Percentiles rank a stretch among this genome's conserved stretches.
Conservation (phyloP, 2,888 invertebrate species). For the Papilio protenor region DNA sequence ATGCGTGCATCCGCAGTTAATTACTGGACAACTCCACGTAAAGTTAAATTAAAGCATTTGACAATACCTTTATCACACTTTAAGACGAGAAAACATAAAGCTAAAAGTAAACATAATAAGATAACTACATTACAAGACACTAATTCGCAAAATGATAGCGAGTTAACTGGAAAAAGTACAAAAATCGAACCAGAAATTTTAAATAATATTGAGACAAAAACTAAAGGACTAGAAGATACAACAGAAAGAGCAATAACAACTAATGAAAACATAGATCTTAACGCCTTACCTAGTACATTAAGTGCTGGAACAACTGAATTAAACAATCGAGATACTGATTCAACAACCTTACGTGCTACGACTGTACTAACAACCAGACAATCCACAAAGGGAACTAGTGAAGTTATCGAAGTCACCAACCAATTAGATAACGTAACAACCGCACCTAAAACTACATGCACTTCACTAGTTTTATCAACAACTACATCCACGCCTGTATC, state of each 20-base stretch:
- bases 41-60: constrained; percentile 32
- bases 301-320: not conserved
- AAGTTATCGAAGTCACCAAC: not conserved
- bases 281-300: not conserved
- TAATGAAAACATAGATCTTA: not conserved
- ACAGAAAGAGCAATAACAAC: not conserved
- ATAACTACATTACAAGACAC: not conserved
- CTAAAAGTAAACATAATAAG: not conserved
- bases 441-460: not conserved
- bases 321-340: not conserved
- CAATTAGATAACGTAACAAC: not conserved
- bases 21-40: constrained; percentile 23
- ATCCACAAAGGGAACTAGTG: not conserved
- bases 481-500: constrained; percentile 20
- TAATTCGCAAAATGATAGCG: not conserved
- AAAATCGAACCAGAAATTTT: not conserved
- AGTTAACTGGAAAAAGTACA: not conserved
- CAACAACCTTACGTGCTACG: not conserved
- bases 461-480: constrained; percentile 7
- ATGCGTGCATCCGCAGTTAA: constrained; percentile 50
- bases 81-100: not conserved
- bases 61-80: constrained; percentile 10
- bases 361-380: not conserved
- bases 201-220: not conserved
- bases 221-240: not conserved